phyloP scores from a whole-genome alignment of 2,113 vertebrate genomes.

The Crotalus viridis region DNA sequence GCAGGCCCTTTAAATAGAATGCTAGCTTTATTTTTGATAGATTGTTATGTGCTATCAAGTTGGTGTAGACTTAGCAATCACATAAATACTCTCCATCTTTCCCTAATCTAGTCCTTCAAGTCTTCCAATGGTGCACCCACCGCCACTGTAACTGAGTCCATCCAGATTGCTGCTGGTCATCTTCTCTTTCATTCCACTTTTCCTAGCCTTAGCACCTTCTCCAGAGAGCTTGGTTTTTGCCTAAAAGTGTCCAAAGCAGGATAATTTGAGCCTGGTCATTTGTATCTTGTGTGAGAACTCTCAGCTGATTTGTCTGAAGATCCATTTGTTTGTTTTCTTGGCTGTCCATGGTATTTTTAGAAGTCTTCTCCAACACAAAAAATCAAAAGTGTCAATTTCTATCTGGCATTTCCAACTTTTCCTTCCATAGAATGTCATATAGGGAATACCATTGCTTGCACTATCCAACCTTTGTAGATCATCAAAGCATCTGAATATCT shows the following conservation, averaged over 20 bases:
- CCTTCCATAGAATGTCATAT: neutral
- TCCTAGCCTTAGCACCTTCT: neutral
- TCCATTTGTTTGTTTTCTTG: neutral
- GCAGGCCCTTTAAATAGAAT: neutral
- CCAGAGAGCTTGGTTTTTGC: neutral
- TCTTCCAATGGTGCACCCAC: neutral
- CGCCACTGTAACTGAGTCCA: neutral
- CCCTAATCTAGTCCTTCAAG: neutral
- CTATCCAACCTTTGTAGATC: neutral
- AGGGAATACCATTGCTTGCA: neutral
- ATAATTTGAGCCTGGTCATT: neutral
- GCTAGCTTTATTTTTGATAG: neutral
- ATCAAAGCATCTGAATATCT: neutral
- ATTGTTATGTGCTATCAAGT: neutral
- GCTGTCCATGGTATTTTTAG: neutral
- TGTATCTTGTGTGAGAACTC: neutral
- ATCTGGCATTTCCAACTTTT: neutral
- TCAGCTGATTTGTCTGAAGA: neutral
- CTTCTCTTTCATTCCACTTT: neutral
- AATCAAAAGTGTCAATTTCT: neutral
- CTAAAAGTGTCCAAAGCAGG: neutral
- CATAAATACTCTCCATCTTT: neutral
- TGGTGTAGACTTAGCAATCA: neutral
- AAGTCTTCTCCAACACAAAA: neutral
- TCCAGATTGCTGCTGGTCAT: neutral